Conservation (phyloP, 2,888 invertebrate species). For the Psylliodes chrysocephalus region DNA sequence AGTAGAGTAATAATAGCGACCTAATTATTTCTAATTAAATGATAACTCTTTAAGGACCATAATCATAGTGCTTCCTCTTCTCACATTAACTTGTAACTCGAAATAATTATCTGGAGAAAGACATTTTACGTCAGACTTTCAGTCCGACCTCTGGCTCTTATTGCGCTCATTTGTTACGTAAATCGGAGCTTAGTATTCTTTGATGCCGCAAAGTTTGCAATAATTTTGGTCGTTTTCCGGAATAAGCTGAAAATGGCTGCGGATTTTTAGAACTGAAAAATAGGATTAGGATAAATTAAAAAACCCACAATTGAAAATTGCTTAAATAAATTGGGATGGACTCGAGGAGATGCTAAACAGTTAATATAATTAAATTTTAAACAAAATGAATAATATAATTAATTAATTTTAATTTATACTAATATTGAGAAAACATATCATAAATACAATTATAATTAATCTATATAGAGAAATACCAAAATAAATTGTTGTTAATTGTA, state of each 20-base stretch:
- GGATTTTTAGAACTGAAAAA: not conserved
- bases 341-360: too few species aligned
- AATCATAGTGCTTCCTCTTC: slow-evolving; percentile 20
- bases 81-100: slow-evolving; percentile 29
- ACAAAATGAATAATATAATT: too few species aligned
- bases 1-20: slow-evolving; percentile 1
- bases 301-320: not conserved
- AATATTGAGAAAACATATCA: too few species aligned
- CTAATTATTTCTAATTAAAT: slow-evolving; percentile 32
- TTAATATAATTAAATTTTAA: too few species aligned
- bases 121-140: slow-evolving; percentile 18
- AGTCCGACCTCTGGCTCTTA: slow-evolving; percentile 13
- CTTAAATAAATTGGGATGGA: not conserved
- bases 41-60: slow-evolving; percentile 28
- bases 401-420: too few species aligned
- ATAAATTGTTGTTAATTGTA: too few species aligned
- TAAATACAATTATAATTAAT: too few species aligned
- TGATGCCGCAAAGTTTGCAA: slow-evolving; percentile 17
- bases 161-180: slow-evolving; percentile 19
- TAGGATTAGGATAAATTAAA: not conserved
- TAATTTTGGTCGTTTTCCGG: slow-evolving; percentile 4
- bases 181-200: slow-evolving; percentile 25
- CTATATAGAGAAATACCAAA: too few species aligned
- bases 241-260: slow-evolving; percentile 4
- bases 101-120: slow-evolving; percentile 30